Percentiles rank a stretch among this genome's conserved stretches.
Evolutionary conservation across 2,888 invertebrate genomes (phyloP).

Genomic region (Empis stercorea): DNA sequence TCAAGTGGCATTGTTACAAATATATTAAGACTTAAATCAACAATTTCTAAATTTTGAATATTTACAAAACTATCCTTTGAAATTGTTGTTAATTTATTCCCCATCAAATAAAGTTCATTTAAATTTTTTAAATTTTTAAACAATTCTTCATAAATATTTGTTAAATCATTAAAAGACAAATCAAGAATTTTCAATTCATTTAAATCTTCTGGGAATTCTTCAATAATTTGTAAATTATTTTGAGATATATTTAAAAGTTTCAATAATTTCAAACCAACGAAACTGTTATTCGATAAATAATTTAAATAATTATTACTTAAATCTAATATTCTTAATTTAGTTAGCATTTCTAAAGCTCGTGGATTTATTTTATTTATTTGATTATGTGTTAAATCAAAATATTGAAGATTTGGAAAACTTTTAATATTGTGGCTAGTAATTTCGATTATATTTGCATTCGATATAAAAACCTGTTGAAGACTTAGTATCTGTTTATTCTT

Average conservation of each 20-base stretch:
- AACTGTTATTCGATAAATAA: conserved; percentile 60
- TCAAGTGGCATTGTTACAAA: conserved; percentile 60
- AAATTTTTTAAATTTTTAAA: conserved; percentile 58
- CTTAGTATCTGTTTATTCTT: conserved; percentile 52
- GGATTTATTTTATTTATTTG: conserved; percentile 61
- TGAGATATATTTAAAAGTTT: conserved; percentile 61
- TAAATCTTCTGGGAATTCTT: conserved; percentile 61
- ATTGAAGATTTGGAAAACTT: conserved; percentile 57
- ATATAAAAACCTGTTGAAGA: conserved; percentile 58
- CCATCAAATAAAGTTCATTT: conserved; percentile 56
- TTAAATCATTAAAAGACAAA: conserved; percentile 63
- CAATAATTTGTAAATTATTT: conserved; percentile 60
- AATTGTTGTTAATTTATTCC: conserved; percentile 61
- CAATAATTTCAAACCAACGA: conserved; percentile 57
- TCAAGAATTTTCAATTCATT: conserved; percentile 60
- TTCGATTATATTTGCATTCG: conserved; percentile 58
- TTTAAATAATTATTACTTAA: conserved; percentile 65
- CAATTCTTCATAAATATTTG: conserved; percentile 52
- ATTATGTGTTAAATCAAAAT: conserved; percentile 53
- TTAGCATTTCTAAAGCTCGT: conserved; percentile 60
- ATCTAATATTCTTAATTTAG: conserved; percentile 57
- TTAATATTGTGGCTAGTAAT: conserved; percentile 68
- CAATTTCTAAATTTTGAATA: conserved; percentile 52
- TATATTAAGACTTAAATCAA: conserved; percentile 65
- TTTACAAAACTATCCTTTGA: conserved; percentile 59